phyloP scores from a whole-genome alignment of 2,888 invertebrate genomes.

The Drosophila diplacantha region DNA sequence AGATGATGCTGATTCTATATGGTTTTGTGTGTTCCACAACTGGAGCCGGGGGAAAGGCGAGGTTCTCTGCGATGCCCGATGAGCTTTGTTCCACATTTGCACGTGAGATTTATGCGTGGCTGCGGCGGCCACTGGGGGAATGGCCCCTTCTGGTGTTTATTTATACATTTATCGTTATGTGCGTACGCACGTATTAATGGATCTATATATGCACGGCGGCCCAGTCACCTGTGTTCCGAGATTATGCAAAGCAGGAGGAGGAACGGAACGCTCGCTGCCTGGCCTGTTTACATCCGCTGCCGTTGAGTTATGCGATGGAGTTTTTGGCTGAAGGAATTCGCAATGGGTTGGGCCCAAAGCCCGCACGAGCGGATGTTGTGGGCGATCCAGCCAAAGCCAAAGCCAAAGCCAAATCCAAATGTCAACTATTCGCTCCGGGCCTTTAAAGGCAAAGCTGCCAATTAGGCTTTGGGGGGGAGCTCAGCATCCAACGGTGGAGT shows the following conservation, averaged over 20 bases:
- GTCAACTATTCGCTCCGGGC: conserved; percentile 53
- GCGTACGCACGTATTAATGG: conserved; percentile 27
- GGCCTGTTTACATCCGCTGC: conserved; percentile 32
- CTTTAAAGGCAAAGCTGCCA: conserved; percentile 58
- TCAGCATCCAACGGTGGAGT: neutral
- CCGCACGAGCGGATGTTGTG: conserved; percentile 61
- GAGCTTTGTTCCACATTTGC: conserved; percentile 65
- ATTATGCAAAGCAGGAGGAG: conserved; percentile 49
- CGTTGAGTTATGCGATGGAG: conserved; percentile 29
- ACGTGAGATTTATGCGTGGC: conserved; percentile 67
- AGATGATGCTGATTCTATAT: conserved; percentile 11
- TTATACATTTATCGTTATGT: conserved; percentile 58
- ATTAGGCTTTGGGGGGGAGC: conserved; percentile 42
- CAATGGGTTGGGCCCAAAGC: conserved; percentile 48
- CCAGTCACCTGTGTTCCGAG: conserved; percentile 51
- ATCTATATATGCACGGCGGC: conserved; percentile 16
- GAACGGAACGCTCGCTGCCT: conserved; percentile 26
- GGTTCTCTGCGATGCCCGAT: conserved; percentile 17
- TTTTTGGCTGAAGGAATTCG: conserved; percentile 45
- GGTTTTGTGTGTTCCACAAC: conserved; percentile 27
- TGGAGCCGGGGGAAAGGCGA: conserved; percentile 11
- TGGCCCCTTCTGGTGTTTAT: conserved; percentile 51
- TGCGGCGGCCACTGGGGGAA: conserved; percentile 20
- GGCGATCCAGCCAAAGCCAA: conserved; percentile 53
- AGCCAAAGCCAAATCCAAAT: conserved; percentile 52